Percentiles rank a stretch among this genome's conserved stretches.
phyloP scores from a whole-genome alignment of 2,888 invertebrate species.

The Spisula solida region DNA sequence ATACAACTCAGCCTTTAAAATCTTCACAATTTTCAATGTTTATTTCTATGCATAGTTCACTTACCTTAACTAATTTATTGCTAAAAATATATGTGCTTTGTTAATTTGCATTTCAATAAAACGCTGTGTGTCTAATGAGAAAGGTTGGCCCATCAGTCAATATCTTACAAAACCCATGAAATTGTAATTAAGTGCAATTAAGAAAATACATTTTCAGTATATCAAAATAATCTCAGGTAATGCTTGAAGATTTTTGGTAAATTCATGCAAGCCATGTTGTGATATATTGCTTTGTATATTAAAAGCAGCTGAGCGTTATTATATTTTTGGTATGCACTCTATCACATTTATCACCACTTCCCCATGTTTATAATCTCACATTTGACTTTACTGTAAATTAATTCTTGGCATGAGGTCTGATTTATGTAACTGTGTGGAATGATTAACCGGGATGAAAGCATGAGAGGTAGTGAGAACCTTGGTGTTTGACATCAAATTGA shows the following conservation, averaged over 20 bases:
- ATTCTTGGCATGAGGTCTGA: neutral
- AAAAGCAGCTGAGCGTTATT: neutral
- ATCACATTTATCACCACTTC: neutral
- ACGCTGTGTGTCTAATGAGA: neutral
- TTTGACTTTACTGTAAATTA: neutral
- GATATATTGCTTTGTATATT: neutral
- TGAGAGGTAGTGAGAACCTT: neutral
- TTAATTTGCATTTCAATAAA: neutral
- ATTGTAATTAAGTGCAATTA: conserved; percentile 7
- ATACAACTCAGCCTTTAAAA: too few species aligned
- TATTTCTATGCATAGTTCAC: too few species aligned
- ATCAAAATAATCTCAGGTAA: conserved; percentile 7
- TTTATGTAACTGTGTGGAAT: neutral
- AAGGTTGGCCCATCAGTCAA: conserved; percentile 10
- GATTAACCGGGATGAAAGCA: neutral
- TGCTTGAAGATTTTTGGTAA: neutral
- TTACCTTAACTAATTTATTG: too few species aligned
- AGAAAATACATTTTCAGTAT: neutral
- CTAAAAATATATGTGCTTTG: too few species aligned
- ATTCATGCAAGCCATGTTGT: neutral
- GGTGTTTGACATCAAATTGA: neutral
- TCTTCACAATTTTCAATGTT: too few species aligned
- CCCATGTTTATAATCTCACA: neutral
- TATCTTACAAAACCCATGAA: neutral
- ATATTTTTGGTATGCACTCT: neutral